Conservation (phyloP, 2,888 invertebrate species). For the Tachystola acroxantha region DNA sequence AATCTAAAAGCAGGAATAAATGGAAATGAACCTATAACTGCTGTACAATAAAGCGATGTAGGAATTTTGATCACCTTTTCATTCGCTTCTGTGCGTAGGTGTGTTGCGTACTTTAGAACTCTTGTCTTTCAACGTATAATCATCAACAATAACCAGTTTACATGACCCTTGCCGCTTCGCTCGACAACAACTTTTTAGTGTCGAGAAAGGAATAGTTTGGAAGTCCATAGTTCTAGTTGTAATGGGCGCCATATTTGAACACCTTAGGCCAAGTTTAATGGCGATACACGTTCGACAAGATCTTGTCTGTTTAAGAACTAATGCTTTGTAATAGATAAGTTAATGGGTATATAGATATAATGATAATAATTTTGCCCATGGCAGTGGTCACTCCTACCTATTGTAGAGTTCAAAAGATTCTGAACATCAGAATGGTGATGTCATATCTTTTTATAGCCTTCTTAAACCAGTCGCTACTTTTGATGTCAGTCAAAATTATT, state of each 20-base stretch:
- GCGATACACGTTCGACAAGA: constrained; percentile 15
- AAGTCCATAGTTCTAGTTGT: constrained; percentile 19
- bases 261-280: constrained; percentile 28
- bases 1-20: no score
- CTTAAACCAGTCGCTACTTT: not conserved
- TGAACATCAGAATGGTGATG: no score
- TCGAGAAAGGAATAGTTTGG: constrained; percentile 10
- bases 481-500: not conserved
- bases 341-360: constrained; percentile 14
- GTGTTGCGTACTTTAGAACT: constrained; percentile 20
- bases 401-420: not conserved
- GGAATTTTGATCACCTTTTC: no score
- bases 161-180: constrained; percentile 22
- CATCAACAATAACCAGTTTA: constrained; percentile 36
- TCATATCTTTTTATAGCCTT: not conserved
- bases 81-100: constrained; percentile 20
- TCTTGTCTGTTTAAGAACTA: constrained; percentile 34
- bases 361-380: constrained; percentile 7
- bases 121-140: constrained; percentile 33
- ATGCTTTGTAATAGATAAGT: constrained; percentile 33
- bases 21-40: no score
- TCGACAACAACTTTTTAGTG: constrained; percentile 6
- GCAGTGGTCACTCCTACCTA: constrained; percentile 3
- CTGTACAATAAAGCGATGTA: no score
- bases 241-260: constrained; percentile 24